These are phyloP conservation scores for Anser cygnoides DNA, from an alignment of 2,113 vertebrate genomes.

Conservation along the genomic window DNA sequence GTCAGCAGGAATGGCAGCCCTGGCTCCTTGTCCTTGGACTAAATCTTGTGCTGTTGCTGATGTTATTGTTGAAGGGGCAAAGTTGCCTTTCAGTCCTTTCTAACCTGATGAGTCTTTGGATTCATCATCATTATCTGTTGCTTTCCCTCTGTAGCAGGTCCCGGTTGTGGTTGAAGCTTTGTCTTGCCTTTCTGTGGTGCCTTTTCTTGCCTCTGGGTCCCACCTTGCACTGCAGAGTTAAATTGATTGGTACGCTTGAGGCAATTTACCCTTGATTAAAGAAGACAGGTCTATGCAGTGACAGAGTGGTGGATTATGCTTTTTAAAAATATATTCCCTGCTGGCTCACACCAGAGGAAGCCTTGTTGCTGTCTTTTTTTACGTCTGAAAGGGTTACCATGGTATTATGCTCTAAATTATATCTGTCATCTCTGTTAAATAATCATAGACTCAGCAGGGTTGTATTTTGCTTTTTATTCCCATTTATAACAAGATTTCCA, in stretches of 20 bases:
- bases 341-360: not conserved
- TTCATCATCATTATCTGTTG: not conserved
- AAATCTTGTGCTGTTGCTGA: not conserved
- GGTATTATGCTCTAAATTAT: conserved; percentile 6
- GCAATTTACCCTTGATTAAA: conserved; percentile 2
- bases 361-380: not conserved
- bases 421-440: conserved; percentile 15
- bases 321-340: not conserved
- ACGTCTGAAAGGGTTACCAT: not conserved
- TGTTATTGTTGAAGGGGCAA: not conserved
- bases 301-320: not conserved
- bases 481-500: not conserved
- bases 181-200: not conserved
- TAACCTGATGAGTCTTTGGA: not conserved
- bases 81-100: not conserved
- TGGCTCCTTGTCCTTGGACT: not conserved
- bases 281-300: not conserved
- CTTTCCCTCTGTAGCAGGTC: not conserved
- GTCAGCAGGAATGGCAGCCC: not conserved
- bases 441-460: not conserved
- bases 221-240: not conserved
- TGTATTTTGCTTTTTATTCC: conserved; percentile 29
- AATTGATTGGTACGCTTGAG: not conserved
- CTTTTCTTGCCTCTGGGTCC: not conserved
- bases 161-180: not conserved